Base-by-base conservation (phyloP, 30 jellyfish, hydroid and myxozoan species). In the Clytia hemisphaerica region DNA sequence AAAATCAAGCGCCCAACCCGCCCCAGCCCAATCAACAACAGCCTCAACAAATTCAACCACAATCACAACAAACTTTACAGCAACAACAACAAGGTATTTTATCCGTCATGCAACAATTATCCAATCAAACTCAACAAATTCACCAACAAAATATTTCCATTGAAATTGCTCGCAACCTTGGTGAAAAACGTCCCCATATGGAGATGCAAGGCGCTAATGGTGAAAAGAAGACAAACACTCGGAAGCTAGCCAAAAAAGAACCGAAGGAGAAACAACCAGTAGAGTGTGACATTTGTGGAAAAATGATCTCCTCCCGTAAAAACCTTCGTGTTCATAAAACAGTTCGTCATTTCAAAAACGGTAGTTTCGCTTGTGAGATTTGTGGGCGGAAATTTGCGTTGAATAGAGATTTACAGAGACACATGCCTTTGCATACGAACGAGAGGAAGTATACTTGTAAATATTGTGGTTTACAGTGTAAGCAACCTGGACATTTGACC, bases 251-350 rank as follows among this genome's bases (percentile, higher is more conserved):
- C 22, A 69, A 42, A 42, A 62, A 37, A 4, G 18, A 16, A 7
- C 81, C 75, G 1, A 69, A 69, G 29, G 81, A 69, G 16, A 69
- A 69, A 48, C 49, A 35, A n/a, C 81, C 81, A 27, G 81, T 69
- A 25, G 32, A 48, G 9, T 69, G 81, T 69, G 81, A 69, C 27
- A 69, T 69, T 15, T 69, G 81, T 53, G 81, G 81, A 24, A 69
- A 69, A 27, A 25, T 45, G 61, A 69, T 69, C 4, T 69, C 81
- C 14, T 69, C 81, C 16, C 29, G 74, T 9, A 69, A 69, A 34
- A 69, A 69, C 49, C 81, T 69, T 30, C 73, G 81, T n/a, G 81
- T 69, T 10, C 81, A 69, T 50, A 69, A 69, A 24, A 69, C 81
- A 2, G 81, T 69, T 45, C 46, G 49, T 29, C 81, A 69, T 45